Evolutionary conservation across 2,113 vertebrate genomes (phyloP).

Genomic region (Leiothrix lutea): DNA sequence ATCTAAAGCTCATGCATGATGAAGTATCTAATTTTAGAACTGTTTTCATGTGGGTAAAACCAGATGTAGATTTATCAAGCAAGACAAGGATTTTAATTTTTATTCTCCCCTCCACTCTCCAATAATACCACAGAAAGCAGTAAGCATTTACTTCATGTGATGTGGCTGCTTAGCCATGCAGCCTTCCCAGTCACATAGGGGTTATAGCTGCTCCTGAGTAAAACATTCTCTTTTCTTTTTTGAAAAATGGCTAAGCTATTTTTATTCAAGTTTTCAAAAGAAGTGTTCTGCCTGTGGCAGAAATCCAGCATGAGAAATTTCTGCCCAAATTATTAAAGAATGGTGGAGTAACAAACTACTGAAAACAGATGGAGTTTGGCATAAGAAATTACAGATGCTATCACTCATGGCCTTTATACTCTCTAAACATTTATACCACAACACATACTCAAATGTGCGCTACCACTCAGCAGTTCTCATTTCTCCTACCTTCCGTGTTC

Average conservation of each 20-base stretch:
- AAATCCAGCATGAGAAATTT: constrained; percentile 42
- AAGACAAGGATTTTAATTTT: neutral
- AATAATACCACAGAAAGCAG: neutral
- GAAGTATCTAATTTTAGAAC: neutral
- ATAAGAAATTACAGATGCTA: constrained; percentile 18
- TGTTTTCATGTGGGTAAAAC: neutral
- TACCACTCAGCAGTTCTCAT: neutral
- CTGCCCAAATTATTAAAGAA: constrained; percentile 48
- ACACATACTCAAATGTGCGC: neutral
- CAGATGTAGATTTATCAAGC: neutral
- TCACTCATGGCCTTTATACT: neutral
- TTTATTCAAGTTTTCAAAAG: constrained; percentile 44
- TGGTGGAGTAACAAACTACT: constrained; percentile 7
- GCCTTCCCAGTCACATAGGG: neutral
- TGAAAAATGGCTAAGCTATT: constrained; percentile 29
- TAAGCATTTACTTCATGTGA: neutral
- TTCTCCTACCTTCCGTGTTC: neutral
- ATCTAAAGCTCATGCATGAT: neutral
- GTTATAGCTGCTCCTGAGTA: neutral
- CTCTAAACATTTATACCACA: neutral
- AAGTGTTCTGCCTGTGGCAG: constrained; percentile 14
- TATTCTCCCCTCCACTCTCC: neutral
- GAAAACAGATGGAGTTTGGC: constrained; percentile 46
- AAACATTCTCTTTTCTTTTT: neutral
- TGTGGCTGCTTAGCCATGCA: neutral